Percentiles rank a stretch among this genome's conserved stretches.
Evolutionary conservation across 1,140 invertebrate genomes (phyloP).

Genomic region (Drosophila virilis): DNA sequence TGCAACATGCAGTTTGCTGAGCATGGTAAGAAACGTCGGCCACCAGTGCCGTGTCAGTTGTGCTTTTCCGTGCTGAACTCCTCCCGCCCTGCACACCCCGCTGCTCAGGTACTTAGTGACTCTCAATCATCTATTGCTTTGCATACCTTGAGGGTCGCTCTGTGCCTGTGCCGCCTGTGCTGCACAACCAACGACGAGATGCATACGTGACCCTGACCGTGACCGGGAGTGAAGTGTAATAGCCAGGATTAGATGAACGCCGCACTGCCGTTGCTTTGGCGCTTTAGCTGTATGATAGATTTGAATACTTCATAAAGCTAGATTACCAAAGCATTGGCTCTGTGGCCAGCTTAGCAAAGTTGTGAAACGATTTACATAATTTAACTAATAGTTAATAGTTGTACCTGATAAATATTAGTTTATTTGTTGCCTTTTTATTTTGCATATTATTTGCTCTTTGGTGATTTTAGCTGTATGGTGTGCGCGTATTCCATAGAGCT

Average conservation of each 20-base stretch:
- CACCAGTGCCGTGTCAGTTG: neutral
- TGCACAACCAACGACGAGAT: constrained; percentile 6
- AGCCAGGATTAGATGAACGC: neutral
- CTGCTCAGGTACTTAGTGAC: constrained; percentile 92
- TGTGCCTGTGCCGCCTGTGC: constrained; percentile 84
- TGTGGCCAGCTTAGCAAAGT: constrained; percentile 27
- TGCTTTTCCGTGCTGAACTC: neutral
- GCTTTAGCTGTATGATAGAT: constrained; percentile 97
- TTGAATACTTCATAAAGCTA: constrained; percentile 93
- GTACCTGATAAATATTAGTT: neutral
- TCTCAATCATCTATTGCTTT: constrained; percentile 87
- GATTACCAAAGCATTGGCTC: constrained; percentile 94
- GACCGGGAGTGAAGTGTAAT: neutral
- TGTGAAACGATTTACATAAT: neutral
- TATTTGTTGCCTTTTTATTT: constrained; percentile 57
- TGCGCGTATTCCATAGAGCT: constrained; percentile 80
- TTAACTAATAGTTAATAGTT: neutral
- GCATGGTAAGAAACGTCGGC: constrained; percentile 80
- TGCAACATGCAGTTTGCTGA: constrained; percentile 87
- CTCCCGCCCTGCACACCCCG: constrained; percentile 8
- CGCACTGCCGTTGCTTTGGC: constrained; percentile 91
- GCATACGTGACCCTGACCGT: neutral
- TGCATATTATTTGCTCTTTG: constrained; percentile 84
- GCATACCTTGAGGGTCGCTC: constrained; percentile 85
- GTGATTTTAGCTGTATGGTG: constrained; percentile 85